Conservation (phyloP, 2,113 vertebrate species). For the Paracanthobrama guichenoti region DNA sequence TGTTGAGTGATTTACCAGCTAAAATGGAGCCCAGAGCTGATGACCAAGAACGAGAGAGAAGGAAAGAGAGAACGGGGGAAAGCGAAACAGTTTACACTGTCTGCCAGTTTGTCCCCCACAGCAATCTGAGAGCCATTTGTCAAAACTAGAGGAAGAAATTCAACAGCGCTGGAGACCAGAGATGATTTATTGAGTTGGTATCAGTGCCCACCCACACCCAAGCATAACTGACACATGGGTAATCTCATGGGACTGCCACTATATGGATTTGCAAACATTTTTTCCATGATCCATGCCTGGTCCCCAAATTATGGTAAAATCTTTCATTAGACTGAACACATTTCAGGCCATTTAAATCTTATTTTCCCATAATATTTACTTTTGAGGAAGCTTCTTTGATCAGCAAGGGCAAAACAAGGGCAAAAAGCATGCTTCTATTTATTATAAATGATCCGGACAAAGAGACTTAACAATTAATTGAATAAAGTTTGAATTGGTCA, state of each 20-base stretch:
- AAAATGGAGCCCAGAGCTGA: constrained; percentile 18
- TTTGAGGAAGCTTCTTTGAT: not conserved
- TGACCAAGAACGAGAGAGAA: constrained; percentile 14
- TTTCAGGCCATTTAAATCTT: not conserved
- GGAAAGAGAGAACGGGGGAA: not conserved
- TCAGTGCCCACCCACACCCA: constrained; percentile 38
- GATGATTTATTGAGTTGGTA: constrained; percentile 53
- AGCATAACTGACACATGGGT: constrained; percentile 17
- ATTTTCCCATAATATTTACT: not conserved
- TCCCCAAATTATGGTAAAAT: not conserved
- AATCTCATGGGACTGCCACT: constrained; percentile 30
- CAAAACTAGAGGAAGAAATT: constrained; percentile 52
- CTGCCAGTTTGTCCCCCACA: constrained; percentile 46
- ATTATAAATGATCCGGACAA: constrained; percentile 4
- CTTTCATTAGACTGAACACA: not conserved
- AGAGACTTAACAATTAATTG: constrained; percentile 25
- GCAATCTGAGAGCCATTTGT: constrained; percentile 63
- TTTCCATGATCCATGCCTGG: constrained; percentile 4
- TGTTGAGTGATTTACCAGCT: constrained; percentile 22
- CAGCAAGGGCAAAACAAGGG: not conserved
- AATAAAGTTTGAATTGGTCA: constrained; percentile 30
- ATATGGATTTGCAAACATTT: constrained; percentile 29
- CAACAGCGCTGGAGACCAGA: constrained; percentile 11
- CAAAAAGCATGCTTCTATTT: not conserved
- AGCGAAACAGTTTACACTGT: constrained; percentile 51